Evolutionary conservation across 2,888 invertebrate genomes (phyloP), one percentile per base, ranked within the genome.

Genomic region (Drosophila paramelanica): DNA sequence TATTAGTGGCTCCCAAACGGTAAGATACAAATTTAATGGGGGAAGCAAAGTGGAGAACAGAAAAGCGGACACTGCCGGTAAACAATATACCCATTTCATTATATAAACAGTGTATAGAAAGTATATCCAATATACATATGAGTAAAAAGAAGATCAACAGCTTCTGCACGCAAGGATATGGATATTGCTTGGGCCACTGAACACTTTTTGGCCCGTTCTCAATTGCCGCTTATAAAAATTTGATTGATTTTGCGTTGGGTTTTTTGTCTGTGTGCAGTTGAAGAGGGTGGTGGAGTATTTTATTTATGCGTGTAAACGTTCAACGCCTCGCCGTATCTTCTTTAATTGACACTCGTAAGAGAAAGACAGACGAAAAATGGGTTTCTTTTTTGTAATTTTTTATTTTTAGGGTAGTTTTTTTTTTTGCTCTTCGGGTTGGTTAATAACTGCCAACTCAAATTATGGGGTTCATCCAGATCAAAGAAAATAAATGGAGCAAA

Each of bases 291-390:
- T 47, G 33, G 2, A 38, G 33, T 5, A 11, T 66, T 65, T 70
- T 61, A 84, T 84, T 82, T 85, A 85, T 88, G 86, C 86, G 82
- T 64, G 64, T 67, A 71, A 85, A 72, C 82, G 79, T 73, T 84
- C 73, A 73, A 69, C 81, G 75, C 67, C 53, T 59, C 70, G 50
- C 41, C 60, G 61, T 59, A 58, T 47, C 56, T 57, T 39, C 33
- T 31, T 58, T 50, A 66, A 66, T 68, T 73, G 68, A 52, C 52
- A 43, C 31, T 31, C 17, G 27, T 39, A 45, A n/a, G 45, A 45
- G 52, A 53, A 42, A 13, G 31, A 2, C 23, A 31, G 50, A 55
- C 43, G 20, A 60, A 33, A 38, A 23, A 41, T 27, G 47, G 51
- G 25, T 36, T 33, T 55, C 17, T 52, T 31, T 31, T 39, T 52